Base-by-base conservation (phyloP, 1,140 invertebrate species). In the Caenorhabditis latens region DNA sequence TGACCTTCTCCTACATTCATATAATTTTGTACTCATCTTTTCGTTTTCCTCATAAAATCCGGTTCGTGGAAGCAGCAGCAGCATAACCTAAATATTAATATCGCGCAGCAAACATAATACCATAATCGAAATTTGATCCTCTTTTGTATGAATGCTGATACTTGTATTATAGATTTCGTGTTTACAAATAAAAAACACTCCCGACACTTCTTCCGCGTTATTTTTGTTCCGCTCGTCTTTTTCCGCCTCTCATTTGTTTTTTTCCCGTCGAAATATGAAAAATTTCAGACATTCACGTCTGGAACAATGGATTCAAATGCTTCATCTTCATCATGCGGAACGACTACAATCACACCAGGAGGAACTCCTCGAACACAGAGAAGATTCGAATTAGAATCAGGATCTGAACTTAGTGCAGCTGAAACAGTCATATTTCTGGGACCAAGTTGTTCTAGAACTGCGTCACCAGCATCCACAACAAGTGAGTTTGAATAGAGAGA, bases 381-480 rank as follows among this genome's bases (percentile, higher is more conserved):
- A 65, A 58, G 82, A 63, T 65, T 40, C 21, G 86, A 87, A 71
- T 32, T 84, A 11, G 86, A 87, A 40, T 65, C 55, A 8, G 79
- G 79, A 71, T 83, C 75, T 13, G 86, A 87, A 40, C n/a, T 83
- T 48, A 83, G 79, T 48, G 86, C 86, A 14, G 86, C 86, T 2
- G 86, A 87, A 65, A 87, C 86, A 32, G 86, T 87, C 11, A 87
- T 87, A n/a, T 87, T 63, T 43, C 9, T 87, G 75, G 86, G 86
- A 55, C 71, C 85, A 19, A 53, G 65, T 48, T 58, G 53, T 48
- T 58, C 55, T 43, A 7, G 83, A 21, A 61, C 83, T 16, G 16
- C 83, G 5, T 79, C 71, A 50, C 71, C 71, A 13, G 71, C 71
- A 50, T 79, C 71, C 71, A 79, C 71, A 79, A 79, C 71, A 79